Evolutionary conservation across 2,797 vertebrate species (phyloP).

Genomic region (Loris lydekkerianus): DNA sequence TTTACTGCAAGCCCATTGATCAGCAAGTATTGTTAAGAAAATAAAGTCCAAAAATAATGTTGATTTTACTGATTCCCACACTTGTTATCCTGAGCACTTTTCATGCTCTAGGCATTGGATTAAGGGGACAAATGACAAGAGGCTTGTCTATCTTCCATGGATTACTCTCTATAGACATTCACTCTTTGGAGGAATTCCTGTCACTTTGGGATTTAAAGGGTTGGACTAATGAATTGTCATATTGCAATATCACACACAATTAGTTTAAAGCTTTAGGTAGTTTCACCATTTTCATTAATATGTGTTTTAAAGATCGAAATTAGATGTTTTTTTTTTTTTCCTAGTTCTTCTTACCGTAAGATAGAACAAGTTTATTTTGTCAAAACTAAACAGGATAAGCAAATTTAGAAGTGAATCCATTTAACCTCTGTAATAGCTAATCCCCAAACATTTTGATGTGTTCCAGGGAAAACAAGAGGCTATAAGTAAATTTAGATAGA

Average conservation of each 20-base stretch:
- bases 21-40: conserved; percentile 87
- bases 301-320: conserved; percentile 75
- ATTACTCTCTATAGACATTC: conserved; percentile 88
- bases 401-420: conserved; percentile 68
- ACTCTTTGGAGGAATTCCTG: conserved; percentile 87
- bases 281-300: conserved; percentile 79
- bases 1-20: conserved; percentile 88
- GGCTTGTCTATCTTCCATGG: conserved; percentile 88
- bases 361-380: conserved; percentile 64
- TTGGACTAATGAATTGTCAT: conserved; percentile 87
- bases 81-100: conserved; percentile 89
- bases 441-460: conserved; percentile 27
- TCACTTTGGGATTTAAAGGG: conserved; percentile 87
- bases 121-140: conserved; percentile 89
- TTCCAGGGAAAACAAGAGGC: conserved; percentile 47
- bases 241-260: conserved; percentile 83
- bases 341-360: conserved; percentile 66
- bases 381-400: conserved; percentile 48
- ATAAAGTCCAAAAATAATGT: conserved; percentile 89
- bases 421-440: background rate
- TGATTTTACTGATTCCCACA: conserved; percentile 90
- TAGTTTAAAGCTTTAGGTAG: conserved; percentile 79
- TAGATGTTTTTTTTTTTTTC: conserved; percentile 64
- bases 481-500: conserved; percentile 30
- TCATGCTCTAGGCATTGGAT: conserved; percentile 89